Percentiles rank a stretch among this genome's conserved stretches.
phyloP scores from a whole-genome alignment of 1,140 invertebrate genomes.

The Anagrus nilaparvatae region DNA sequence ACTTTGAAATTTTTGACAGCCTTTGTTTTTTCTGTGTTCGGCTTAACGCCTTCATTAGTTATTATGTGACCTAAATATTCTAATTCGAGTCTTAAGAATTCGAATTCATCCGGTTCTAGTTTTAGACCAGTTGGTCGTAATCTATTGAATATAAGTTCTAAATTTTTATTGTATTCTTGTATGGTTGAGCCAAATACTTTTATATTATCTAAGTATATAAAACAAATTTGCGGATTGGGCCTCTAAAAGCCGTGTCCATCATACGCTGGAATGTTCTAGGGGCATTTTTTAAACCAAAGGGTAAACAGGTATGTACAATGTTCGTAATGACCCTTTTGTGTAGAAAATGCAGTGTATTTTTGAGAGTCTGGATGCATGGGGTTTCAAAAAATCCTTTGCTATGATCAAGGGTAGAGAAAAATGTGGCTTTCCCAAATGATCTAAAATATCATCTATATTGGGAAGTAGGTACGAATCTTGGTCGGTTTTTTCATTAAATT shows the following conservation, averaged over 20 bases:
- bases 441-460: background rate
- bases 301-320: background rate
- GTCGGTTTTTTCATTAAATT: background rate
- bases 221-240: background rate
- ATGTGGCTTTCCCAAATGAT: too few relatives aligned
- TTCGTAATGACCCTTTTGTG: too few relatives aligned
- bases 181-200: background rate
- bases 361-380: too few relatives aligned
- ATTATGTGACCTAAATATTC: background rate
- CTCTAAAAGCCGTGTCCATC: slow-evolving; percentile 1
- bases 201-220: background rate
- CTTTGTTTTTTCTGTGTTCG: background rate
- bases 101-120: background rate
- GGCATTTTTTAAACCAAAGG: background rate
- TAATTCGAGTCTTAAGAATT: background rate
- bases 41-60: background rate
- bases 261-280: background rate
- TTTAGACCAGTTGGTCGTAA: background rate
- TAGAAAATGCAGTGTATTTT: too few relatives aligned
- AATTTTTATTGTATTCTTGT: background rate
- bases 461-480: background rate
- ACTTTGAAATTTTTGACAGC: background rate
- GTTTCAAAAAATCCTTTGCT: too few relatives aligned
- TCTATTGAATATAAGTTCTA: background rate
- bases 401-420: too few relatives aligned